Evolutionary conservation across 92 coral and sea anemone species (phyloP).

Genomic region (Phenganax marumi): DNA sequence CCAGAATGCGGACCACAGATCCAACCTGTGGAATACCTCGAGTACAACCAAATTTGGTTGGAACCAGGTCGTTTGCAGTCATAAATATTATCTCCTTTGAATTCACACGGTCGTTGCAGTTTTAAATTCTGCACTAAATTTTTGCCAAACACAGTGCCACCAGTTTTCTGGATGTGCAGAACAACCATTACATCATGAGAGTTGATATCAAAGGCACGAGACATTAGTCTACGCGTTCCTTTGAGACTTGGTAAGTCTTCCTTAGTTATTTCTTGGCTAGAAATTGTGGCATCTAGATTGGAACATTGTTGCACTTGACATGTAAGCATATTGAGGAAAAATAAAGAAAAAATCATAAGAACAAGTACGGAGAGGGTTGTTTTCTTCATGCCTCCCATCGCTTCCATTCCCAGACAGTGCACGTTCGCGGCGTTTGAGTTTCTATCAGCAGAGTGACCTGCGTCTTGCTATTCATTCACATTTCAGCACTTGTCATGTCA

Average conservation of each 20-base stretch:
- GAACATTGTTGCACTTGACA: constrained; percentile 31
- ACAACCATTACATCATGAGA: constrained; percentile 42
- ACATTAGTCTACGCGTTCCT: constrained; percentile 23
- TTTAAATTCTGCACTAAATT: constrained; percentile 30
- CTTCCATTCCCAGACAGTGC: constrained; percentile 5
- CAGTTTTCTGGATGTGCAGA: constrained; percentile 37
- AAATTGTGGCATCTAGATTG: neutral
- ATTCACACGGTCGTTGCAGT: constrained; percentile 46
- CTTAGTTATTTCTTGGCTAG: neutral
- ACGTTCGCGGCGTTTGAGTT: constrained; percentile 20
- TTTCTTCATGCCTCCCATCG: constrained; percentile 29
- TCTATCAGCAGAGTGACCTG: constrained; percentile 23
- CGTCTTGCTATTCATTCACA: constrained; percentile 40
- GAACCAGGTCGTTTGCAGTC: constrained; percentile 47
- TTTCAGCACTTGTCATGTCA: constrained; percentile 44
- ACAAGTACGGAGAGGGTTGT: constrained; percentile 22
- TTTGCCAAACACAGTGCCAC: constrained; percentile 32
- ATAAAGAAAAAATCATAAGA: constrained; percentile 29
- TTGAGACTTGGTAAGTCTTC: constrained; percentile 16
- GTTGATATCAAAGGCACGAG: constrained; percentile 20
- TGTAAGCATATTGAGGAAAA: constrained; percentile 6
- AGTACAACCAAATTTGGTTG: constrained; percentile 41
- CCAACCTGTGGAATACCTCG: constrained; percentile 45
- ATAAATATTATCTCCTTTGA: constrained; percentile 33
- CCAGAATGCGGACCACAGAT: constrained; percentile 41